Evolutionary conservation across 37 sponge, comb jelly and placozoan genomes (phyloP).

Genomic region (Corticium candelabrum): DNA sequence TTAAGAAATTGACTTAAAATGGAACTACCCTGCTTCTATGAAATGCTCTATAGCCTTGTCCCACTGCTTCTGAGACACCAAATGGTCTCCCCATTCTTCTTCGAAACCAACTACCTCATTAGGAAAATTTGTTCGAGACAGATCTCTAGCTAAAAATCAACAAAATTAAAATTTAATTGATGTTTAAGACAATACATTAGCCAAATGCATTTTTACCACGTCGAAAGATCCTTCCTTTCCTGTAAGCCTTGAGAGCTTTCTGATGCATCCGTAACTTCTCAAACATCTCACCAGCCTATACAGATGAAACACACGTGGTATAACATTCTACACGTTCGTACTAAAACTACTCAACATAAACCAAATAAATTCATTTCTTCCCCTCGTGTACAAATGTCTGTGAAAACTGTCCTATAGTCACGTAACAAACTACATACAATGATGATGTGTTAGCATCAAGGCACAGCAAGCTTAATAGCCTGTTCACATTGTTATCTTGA

Average conservation of each 20-base stretch:
- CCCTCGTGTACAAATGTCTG: no score
- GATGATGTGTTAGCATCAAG: no score
- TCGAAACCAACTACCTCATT: conserved; percentile 82
- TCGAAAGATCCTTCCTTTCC: conserved; percentile 67
- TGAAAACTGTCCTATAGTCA: no score
- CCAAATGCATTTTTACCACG: no score
- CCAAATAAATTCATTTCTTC: no score
- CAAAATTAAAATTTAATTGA: no score
- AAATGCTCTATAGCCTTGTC: conserved; percentile 92
- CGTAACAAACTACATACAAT: no score
- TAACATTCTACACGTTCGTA: no score
- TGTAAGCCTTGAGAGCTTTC: conserved; percentile 85
- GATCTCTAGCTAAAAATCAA: conserved; percentile 58
- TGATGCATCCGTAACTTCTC: conserved; percentile 56
- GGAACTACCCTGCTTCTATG: conserved; percentile 98
- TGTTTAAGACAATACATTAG: neutral
- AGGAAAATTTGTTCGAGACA: conserved; percentile 72
- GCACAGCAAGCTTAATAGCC: no score
- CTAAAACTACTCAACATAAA: no score
- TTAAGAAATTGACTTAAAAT: no score
- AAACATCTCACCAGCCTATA: conserved; percentile 89
- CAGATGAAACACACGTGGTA: no score
- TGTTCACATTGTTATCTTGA: conserved; percentile 37
- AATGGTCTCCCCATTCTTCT: conserved; percentile 94
- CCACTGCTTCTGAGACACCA: conserved; percentile 67